Evolutionary conservation across 1,140 invertebrate species (phyloP), one percentile per base, ranked within the genome.

Genomic region (Drosophila sulfurigaster): DNA sequence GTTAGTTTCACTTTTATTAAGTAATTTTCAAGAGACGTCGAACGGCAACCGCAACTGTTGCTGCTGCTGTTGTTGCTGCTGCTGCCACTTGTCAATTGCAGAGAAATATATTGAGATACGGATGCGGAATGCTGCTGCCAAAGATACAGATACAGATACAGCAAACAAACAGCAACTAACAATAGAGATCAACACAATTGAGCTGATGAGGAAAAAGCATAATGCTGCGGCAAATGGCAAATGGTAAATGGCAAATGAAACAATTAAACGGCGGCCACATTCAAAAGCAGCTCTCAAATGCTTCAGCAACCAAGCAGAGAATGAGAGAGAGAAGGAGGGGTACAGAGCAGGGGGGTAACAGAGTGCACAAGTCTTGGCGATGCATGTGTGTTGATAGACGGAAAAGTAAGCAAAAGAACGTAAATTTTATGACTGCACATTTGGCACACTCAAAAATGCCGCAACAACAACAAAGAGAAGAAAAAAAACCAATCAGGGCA

Each of bases 1-100:
- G 81, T 83, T 88, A 83, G 81, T 88, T 87, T 87, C 83, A 87
- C 83, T 87, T 87, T 87, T 87, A 87, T 88, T 87, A 87, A 88
- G 83, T 87, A 87, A 87, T 87, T 87, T 82, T 46, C 60, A 49
- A 65, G 35, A 45, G 49, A 13, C 62, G 62, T 46, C 20, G 30
- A 65, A 60, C 60, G 54, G 62, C 78, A 68, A 78, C 66, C 63
- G 75, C 74, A 72, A 69, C 41, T 43, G 41, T 43, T 43, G 41
- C 41, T 13, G 11, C n/a, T 43, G 41, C 11, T 13, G 41, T 13
- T 46, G 45, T 35, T 35, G 32, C 32, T 32, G 30, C 7, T 32
- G n/a, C 73, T 78, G 81, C 70, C 81, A 85, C 81, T 86, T 86
- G 82, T 73, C 82, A 79, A 65, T 67, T 77, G 64, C 56, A 45